A percentile compares a stretch with the other conserved stretches of the same genome.
Evolutionary conservation across 2,888 invertebrate species (phyloP).

Genomic region (Xanthorhoe designata): DNA sequence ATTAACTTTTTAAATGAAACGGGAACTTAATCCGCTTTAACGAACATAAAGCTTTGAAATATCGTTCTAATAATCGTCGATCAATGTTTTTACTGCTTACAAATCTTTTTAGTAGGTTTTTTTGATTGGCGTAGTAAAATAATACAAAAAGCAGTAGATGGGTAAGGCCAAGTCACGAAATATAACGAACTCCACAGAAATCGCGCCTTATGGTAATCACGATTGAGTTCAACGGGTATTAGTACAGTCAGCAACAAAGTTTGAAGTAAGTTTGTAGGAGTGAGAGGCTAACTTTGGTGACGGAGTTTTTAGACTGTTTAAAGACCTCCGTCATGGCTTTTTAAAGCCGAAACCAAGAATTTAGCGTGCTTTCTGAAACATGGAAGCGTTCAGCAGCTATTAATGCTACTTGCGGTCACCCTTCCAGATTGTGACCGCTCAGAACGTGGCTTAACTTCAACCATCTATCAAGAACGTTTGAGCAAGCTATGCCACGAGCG

Average conservation of each 20-base stretch:
- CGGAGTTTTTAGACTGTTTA: neutral
- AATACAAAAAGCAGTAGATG: constrained; percentile 48
- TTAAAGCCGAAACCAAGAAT: no score
- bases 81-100: constrained; percentile 2
- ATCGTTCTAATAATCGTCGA: neutral
- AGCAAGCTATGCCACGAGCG: no score
- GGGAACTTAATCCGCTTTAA: no score
- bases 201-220: constrained; percentile 53
- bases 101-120: constrained; percentile 40
- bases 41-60: no score
- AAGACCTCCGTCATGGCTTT: no score
- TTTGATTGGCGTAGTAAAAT: constrained; percentile 41
- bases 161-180: constrained; percentile 54
- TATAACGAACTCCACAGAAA: constrained; percentile 45
- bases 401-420: no score
- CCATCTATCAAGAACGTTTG: no score
- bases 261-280: neutral
- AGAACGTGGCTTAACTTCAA: no score
- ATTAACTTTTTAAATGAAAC: no score
- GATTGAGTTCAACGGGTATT: constrained; percentile 59
- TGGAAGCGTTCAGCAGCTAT: neutral
- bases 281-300: neutral
- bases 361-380: neutral
- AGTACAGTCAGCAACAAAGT: constrained; percentile 19
- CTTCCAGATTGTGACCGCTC: no score